Conservation (phyloP, 2,888 invertebrate genomes). For the Drosophila mimica region DNA sequence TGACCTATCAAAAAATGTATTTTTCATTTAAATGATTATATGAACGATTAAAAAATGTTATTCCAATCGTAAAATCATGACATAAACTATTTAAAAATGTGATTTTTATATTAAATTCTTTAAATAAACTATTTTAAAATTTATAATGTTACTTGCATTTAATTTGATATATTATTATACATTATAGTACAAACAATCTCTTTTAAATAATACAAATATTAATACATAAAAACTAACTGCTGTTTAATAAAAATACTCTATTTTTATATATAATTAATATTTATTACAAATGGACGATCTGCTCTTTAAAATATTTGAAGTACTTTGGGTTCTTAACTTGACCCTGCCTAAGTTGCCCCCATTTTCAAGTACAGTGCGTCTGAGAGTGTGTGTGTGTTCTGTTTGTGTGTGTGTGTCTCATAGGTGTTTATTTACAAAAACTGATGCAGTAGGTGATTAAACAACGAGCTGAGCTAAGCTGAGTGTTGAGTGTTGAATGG, state of each 20-base stretch:
- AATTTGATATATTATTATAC: neutral
- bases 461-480: slow-evolving; percentile 19
- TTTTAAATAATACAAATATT: neutral
- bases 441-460: slow-evolving; percentile 67
- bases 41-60: neutral
- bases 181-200: neutral
- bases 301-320: neutral
- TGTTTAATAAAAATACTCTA: too few relatives aligned
- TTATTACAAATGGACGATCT: neutral
- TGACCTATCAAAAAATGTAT: neutral
- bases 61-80: neutral
- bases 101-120: too few relatives aligned
- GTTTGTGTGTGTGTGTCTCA: slow-evolving; percentile 17
- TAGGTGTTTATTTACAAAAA: slow-evolving; percentile 71
- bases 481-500: slow-evolving; percentile 29
- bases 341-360: neutral
- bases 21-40: neutral
- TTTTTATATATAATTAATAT: neutral
- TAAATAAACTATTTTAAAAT: too few relatives aligned
- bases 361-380: neutral
- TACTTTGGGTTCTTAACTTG: neutral
- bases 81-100: neutral
- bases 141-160: neutral
- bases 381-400: neutral
- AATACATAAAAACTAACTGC: too few relatives aligned